Evolutionary conservation across 1,140 invertebrate species (phyloP), one percentile per base, ranked within the genome.

Genomic region (Drosophila subpulchrella): DNA sequence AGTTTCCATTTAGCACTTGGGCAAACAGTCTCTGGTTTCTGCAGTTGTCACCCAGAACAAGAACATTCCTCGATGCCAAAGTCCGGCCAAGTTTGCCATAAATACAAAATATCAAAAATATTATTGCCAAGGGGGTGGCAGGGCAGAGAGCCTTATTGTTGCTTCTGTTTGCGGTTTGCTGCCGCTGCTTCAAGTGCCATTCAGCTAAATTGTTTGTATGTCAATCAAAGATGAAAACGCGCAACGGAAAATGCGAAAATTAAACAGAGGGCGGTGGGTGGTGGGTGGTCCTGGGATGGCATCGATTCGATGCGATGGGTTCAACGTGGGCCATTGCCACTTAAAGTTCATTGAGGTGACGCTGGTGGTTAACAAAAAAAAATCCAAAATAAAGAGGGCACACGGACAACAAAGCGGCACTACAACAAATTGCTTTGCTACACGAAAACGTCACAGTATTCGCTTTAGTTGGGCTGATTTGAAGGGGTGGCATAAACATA

Each of bases 161-260:
- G 63, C 65, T 41, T 53, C 72, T 74, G 73, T 76, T 76, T 76
- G 82, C 82, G 82, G 78, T 70, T 86, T 77, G 60, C 70, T 74
- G 83, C 79, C 75, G 20, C 48, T 51, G 80, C 71, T 76, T 88
- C 68, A 71, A 91, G 88, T 91, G 81, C 57, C 88, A 91, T 91
- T 91, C 80, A 91, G 75, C 78, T 91, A 91, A 91, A 91, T 91
- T 91, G 88, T 91, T 91, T 91, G 88, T 88, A 73, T 84, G 88
- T 90, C 86, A 88, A 89, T 89, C 84, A 89, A 89, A 89, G 84
- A 90, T 90, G 84, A 89, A 89, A 88, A 88, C 80, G 79, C 84
- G 72, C 84, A 82, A 82, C 76, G 77, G 84, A 89, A 89, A 89
- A 89, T 89, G 84, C 84, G 84, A 89, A 89, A 89, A 89, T 89